Base-by-base conservation (phyloP, 2,113 vertebrate genomes). In the Terrapene triunguis region DNA sequence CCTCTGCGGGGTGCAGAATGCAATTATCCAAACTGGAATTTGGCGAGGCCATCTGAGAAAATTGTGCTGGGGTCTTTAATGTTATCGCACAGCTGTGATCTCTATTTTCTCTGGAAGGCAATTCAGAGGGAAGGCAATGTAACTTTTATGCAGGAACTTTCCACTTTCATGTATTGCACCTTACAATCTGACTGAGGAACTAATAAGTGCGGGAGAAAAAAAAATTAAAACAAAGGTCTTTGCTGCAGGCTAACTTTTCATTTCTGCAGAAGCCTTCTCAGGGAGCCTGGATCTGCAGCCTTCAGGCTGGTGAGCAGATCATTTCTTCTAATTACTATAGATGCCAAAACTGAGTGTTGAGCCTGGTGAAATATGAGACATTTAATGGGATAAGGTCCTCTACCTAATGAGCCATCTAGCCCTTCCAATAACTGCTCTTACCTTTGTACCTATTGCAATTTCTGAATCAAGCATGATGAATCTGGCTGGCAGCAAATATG, bases 141-240 rank as follows among this genome's bases (percentile, higher is more conserved):
- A 93, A 94, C 94, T 74, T 24, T 84, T 81, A 94, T 50, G 50
- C 50, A 87, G 14, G 72, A 88, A 59, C 48, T 48, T 92, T 54
- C 51, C 88, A 48, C 72, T 74, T 87, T 90, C 82, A 83, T 87
- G 69, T 59, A 57, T 82, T 51, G 85, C 47, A 80, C 14, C 55
- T 25, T 48, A 80, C 35, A 6, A 25, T 79, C 10, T 72, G 86
- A 62, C 76, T 76, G 27, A 65, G 27, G 80, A 94, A 89, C 29
- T 87, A 85, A 85, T 6, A 7, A 76, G 22, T 62, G 48, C 24
- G 22, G 24, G 32, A 81, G 74, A 83, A n/a, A 81, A 91, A 87
- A 38, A 93, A 89, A 87, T 79, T 17, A 93, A 89, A 87, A 44
- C 19, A 81, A 57, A 78, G 42, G n/a, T 85, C 27, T 29, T 72